phyloP scores from a whole-genome alignment of 1,140 invertebrate species.

The Himalopsyche phryganea region DNA sequence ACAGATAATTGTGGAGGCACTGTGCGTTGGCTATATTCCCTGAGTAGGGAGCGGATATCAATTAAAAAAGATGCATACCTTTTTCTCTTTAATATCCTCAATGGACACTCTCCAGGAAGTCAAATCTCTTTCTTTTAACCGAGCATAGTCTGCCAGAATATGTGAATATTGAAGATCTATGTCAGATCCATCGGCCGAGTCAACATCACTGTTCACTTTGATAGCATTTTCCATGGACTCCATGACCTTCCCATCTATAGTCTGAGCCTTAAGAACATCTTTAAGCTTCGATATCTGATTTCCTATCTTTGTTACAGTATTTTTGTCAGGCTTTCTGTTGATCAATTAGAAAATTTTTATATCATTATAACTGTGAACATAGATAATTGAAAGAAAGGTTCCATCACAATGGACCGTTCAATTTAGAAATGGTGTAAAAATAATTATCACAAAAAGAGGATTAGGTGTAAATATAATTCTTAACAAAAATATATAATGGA shows the following conservation, averaged over 20 bases:
- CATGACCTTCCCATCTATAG: slow-evolving; percentile 42
- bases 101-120: slow-evolving; percentile 47
- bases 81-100: slow-evolving; percentile 44
- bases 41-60: too few relatives aligned
- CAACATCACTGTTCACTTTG: slow-evolving; percentile 23
- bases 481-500: too few relatives aligned
- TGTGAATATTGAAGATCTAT: slow-evolving; percentile 46
- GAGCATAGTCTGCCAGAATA: slow-evolving; percentile 42
- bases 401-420: too few relatives aligned
- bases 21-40: too few relatives aligned
- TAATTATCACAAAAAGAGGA: neutral
- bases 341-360: too few relatives aligned
- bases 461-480: neutral
- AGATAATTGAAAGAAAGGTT: too few relatives aligned
- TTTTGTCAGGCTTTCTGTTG: slow-evolving; percentile 42
- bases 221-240: slow-evolving; percentile 37
- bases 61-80: too few relatives aligned
- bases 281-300: slow-evolving; percentile 40
- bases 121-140: slow-evolving; percentile 41
- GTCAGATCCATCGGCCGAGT: slow-evolving; percentile 39
- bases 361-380: neutral
- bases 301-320: slow-evolving; percentile 33
- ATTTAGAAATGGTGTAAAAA: too few relatives aligned
- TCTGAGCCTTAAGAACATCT: slow-evolving; percentile 39
- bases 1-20: too few relatives aligned